Percentiles rank a stretch among this genome's conserved stretches.
Evolutionary conservation across 2,888 invertebrate genomes (phyloP).

Genomic region (Liposcelis brunnea): DNA sequence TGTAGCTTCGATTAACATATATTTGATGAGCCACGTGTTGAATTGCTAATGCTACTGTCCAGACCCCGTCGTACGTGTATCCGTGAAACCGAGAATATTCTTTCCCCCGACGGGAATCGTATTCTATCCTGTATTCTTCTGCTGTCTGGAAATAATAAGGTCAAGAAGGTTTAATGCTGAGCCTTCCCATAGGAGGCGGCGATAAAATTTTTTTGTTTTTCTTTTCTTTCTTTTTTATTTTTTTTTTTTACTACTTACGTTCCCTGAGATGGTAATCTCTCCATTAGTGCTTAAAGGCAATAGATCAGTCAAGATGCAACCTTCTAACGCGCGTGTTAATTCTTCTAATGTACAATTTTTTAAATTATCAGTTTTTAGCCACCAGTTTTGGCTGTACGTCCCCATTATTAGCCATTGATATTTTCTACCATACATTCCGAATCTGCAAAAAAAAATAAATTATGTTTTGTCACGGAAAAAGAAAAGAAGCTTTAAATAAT

Average conservation of each 20-base stretch:
- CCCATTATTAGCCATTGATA: slow-evolving; percentile 94
- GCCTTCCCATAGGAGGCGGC: slow-evolving; percentile 1
- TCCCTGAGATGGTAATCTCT: slow-evolving; percentile 73
- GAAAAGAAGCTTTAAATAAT: background rate
- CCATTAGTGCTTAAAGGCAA: slow-evolving; percentile 73
- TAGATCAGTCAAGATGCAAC: slow-evolving; percentile 75
- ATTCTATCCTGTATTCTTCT: slow-evolving; percentile 70
- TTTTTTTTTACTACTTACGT: slow-evolving; percentile 39
- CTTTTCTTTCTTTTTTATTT: background rate
- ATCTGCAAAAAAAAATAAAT: slow-evolving; percentile 27
- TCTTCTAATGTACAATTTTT: slow-evolving; percentile 55
- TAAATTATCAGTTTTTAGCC: slow-evolving; percentile 39
- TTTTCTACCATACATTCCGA: slow-evolving; percentile 77
- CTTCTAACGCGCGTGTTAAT: slow-evolving; percentile 62
- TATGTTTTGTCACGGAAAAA: background rate
- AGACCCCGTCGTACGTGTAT: slow-evolving; percentile 96
- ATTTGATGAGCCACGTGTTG: slow-evolving; percentile 71
- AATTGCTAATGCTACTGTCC: slow-evolving; percentile 92
- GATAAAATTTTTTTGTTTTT: slow-evolving; percentile 4
- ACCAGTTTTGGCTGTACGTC: slow-evolving; percentile 61
- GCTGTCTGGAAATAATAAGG: slow-evolving; percentile 49
- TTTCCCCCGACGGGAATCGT: slow-evolving; percentile 57
- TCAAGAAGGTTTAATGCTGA: slow-evolving; percentile 1
- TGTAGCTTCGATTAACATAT: slow-evolving; percentile 49
- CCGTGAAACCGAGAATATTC: slow-evolving; percentile 93